A percentile compares a stretch with the other conserved stretches of the same genome.
Evolutionary conservation across 2,888 invertebrate genomes (phyloP).

Genomic region (Holacanthella duospinosa): DNA sequence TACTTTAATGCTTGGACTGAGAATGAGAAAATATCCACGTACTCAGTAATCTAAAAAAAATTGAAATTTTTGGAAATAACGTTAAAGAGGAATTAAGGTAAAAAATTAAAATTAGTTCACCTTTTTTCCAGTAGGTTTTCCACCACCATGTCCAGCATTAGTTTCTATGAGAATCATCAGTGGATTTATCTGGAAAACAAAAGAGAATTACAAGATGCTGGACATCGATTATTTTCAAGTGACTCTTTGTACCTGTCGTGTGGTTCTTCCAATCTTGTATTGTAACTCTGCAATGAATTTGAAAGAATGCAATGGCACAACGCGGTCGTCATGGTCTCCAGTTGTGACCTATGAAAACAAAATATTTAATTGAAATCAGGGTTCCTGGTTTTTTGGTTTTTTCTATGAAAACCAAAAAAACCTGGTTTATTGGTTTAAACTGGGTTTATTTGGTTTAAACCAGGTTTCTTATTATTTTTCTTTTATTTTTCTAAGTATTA

Average conservation of each 20-base stretch:
- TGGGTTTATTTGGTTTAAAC: no score
- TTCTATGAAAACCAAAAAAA: no score
- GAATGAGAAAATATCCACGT: background rate
- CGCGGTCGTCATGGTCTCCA: slow-evolving; percentile 44
- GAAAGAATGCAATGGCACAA: slow-evolving; percentile 51
- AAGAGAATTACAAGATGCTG: no score
- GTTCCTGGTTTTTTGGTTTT: no score
- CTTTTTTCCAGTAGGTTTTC: slow-evolving; percentile 49
- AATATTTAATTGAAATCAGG: no score
- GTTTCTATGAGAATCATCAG: slow-evolving; percentile 48
- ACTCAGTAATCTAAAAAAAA: background rate
- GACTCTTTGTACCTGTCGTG: slow-evolving; percentile 44
- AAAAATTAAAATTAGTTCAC: slow-evolving; percentile 40
- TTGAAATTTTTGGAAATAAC: background rate
- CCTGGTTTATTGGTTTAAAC: no score
- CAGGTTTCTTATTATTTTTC: no score
- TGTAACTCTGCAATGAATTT: slow-evolving; percentile 51
- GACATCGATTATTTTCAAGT: no score
- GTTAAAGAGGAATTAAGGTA: background rate
- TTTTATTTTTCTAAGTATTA: no score
- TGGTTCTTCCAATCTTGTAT: slow-evolving; percentile 40
- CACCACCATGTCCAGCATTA: slow-evolving; percentile 51
- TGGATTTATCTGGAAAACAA: slow-evolving; percentile 44
- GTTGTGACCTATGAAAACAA: no score
- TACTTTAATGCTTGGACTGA: background rate